Conservation (phyloP, 2,113 vertebrate genomes). For the Silurus glanis region DNA sequence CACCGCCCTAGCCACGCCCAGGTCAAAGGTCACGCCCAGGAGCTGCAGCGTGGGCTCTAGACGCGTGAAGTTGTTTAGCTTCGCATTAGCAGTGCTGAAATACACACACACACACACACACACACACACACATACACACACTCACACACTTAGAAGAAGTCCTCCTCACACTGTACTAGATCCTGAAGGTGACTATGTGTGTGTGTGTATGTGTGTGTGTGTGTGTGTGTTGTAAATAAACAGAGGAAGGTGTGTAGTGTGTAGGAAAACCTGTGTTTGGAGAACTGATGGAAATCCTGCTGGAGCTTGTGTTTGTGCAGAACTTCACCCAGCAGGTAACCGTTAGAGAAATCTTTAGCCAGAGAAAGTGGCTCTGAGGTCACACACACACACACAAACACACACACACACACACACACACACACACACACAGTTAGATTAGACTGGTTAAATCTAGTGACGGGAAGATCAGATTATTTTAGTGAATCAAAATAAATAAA, state of each 20-base stretch:
- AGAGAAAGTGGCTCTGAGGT: slow-evolving; percentile 79
- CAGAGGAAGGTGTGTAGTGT: slow-evolving; percentile 43
- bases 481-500: neutral
- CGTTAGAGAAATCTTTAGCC: slow-evolving; percentile 83
- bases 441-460: too few species aligned
- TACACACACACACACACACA: slow-evolving; percentile 1
- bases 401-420: neutral
- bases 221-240: neutral
- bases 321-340: slow-evolving; percentile 91
- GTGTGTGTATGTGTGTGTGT: neutral
- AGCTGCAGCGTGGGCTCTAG: slow-evolving; percentile 83
- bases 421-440: neutral
- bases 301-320: slow-evolving; percentile 87
- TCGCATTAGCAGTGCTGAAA: slow-evolving; percentile 77
- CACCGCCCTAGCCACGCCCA: slow-evolving; percentile 77
- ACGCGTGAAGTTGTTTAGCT: slow-evolving; percentile 86
- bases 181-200: neutral
- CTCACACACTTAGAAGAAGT: neutral
- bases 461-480: too few species aligned
- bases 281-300: slow-evolving; percentile 85
- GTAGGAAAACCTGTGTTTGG: slow-evolving; percentile 79
- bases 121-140: slow-evolving; percentile 21
- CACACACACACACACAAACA: neutral
- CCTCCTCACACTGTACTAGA: neutral
- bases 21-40: slow-evolving; percentile 83